Conservation (phyloP, 2,797 vertebrate species). For the Lerista edwardsae region DNA sequence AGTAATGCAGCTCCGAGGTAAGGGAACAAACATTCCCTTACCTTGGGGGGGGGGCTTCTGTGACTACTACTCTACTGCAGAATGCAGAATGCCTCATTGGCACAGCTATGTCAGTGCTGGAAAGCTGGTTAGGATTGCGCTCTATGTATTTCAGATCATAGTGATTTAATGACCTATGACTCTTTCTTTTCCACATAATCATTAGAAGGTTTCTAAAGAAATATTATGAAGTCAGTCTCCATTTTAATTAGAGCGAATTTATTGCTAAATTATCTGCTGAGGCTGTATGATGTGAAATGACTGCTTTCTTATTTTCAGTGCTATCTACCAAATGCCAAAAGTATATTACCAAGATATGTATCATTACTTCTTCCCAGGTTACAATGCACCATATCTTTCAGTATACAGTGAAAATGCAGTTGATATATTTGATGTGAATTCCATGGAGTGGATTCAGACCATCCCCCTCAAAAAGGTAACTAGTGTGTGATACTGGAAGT, state of each 20-base stretch:
- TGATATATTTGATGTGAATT: slow-evolving; percentile 96
- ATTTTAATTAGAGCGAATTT: background rate
- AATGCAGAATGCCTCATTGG: too few species aligned
- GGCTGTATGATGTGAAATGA: background rate
- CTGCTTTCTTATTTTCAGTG: background rate
- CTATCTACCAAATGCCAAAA: background rate
- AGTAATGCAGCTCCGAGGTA: too few species aligned
- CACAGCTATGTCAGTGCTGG: too few species aligned
- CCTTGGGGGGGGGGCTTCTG: too few species aligned
- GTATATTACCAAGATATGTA: background rate
- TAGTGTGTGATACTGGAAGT: background rate
- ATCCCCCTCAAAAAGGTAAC: slow-evolving; percentile 96
- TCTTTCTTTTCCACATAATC: slow-evolving; percentile 2
- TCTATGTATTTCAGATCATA: slow-evolving; percentile 26
- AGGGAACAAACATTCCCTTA: too few species aligned
- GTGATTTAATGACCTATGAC: background rate
- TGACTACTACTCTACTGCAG: too few species aligned
- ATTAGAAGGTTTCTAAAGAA: background rate
- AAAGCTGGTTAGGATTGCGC: too few species aligned
- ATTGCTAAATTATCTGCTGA: background rate
- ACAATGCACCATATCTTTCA: slow-evolving; percentile 97
- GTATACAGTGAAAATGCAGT: slow-evolving; percentile 98
- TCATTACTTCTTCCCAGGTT: slow-evolving; percentile 80
- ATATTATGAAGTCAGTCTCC: background rate
- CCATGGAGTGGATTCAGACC: slow-evolving; percentile 99